phyloP scores from a whole-genome alignment of 2,888 invertebrate genomes.

The Netelia melanura region DNA sequence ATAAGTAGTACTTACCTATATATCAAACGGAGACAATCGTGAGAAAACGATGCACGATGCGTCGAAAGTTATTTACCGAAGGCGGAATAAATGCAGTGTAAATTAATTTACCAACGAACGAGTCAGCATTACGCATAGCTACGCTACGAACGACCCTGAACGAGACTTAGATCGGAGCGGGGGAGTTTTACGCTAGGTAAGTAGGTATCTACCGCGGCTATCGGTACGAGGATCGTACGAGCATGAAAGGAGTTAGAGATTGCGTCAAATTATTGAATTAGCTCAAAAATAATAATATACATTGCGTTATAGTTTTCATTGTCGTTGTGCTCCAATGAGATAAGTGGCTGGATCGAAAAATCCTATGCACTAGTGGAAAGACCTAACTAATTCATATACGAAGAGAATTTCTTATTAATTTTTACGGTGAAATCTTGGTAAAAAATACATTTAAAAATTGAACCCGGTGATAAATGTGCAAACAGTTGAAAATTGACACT shows the following conservation, averaged over 20 bases:
- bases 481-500: no score
- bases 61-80: slow-evolving; percentile 57
- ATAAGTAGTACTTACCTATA: no score
- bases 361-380: no score
- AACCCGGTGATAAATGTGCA: no score
- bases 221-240: slow-evolving; percentile 13
- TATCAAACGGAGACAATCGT: slow-evolving; percentile 38
- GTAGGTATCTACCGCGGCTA: neutral
- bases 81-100: slow-evolving; percentile 15
- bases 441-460: no score
- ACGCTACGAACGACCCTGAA: slow-evolving; percentile 56
- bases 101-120: slow-evolving; percentile 49
- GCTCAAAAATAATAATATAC: slow-evolving; percentile 36
- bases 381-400: no score
- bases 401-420: no score
- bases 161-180: slow-evolving; percentile 18
- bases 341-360: slow-evolving; percentile 11
- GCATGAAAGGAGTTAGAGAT: slow-evolving; percentile 33
- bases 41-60: slow-evolving; percentile 59
- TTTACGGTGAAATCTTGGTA: no score
- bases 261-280: slow-evolving; percentile 25
- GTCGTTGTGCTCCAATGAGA: slow-evolving; percentile 25
- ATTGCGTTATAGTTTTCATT: neutral
- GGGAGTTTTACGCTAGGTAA: slow-evolving; percentile 31
- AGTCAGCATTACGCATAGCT: slow-evolving; percentile 46